Conservation (phyloP, 2,888 invertebrate genomes). For the Ornithoptera alexandrae region DNA sequence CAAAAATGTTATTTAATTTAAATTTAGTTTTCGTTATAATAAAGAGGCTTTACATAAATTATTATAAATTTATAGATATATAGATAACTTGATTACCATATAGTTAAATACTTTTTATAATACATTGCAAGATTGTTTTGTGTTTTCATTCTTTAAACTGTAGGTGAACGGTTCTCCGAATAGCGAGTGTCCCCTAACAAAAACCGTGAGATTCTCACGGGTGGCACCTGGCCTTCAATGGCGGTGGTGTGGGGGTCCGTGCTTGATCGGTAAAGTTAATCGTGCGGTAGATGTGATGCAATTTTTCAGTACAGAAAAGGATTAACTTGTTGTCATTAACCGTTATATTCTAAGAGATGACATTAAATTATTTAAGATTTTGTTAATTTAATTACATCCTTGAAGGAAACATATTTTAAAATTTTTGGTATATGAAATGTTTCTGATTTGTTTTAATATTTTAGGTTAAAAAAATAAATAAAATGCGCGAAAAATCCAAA, state of each 20-base stretch:
- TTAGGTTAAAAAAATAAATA: too few relatives aligned
- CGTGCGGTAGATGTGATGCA: constrained; percentile 14
- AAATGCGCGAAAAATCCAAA: too few relatives aligned
- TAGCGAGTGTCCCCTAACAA: constrained; percentile 29
- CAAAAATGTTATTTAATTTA: too few relatives aligned
- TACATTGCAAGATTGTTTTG: not conserved
- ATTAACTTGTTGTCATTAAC: constrained; percentile 3
- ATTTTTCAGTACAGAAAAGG: constrained; percentile 6
- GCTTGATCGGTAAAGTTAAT: constrained; percentile 22
- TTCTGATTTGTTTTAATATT: too few relatives aligned
- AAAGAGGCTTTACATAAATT: not conserved
- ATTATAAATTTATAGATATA: not conserved
- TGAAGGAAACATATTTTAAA: too few relatives aligned
- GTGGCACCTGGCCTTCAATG: constrained; percentile 37
- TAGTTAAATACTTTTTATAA: not conserved
- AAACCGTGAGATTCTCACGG: constrained; percentile 37
- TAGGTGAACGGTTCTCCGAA: constrained; percentile 15
- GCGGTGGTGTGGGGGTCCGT: constrained; percentile 27
- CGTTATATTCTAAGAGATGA: not conserved
- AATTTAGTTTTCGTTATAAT: too few relatives aligned
- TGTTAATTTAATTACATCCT: too few relatives aligned
- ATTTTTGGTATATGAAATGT: too few relatives aligned
- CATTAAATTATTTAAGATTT: not conserved
- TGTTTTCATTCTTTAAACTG: constrained; percentile 13
- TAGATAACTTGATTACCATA: not conserved